phyloP scores from a whole-genome alignment of 2,888 invertebrate species.

The Atethmia centrago region DNA sequence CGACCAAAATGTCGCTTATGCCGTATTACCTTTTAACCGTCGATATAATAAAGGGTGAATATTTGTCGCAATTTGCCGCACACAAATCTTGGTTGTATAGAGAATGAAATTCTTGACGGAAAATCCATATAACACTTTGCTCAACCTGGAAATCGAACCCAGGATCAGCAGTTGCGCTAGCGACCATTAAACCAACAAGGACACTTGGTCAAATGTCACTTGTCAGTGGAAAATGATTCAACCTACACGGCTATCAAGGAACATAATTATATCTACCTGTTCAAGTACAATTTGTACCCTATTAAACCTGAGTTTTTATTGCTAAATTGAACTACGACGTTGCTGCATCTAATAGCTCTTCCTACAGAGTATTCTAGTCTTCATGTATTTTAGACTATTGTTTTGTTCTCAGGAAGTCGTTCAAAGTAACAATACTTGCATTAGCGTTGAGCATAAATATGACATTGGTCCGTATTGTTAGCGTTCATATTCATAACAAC shows the following conservation, averaged over 20 bases:
- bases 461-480: background rate
- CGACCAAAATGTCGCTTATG: too few relatives aligned
- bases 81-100: background rate
- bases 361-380: background rate
- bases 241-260: constrained; percentile 14
- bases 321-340: constrained; percentile 13
- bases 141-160: background rate
- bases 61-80: background rate
- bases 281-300: constrained; percentile 2
- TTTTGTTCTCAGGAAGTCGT: background rate
- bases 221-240: constrained; percentile 1
- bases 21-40: too few relatives aligned
- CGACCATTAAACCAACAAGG: background rate
- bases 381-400: background rate
- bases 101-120: background rate
- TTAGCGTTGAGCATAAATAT: background rate
- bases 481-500: background rate
- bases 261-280: constrained; percentile 20
- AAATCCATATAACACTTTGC: background rate
- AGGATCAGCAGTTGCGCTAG: background rate
- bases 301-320: constrained; percentile 23
- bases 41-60: too few relatives aligned
- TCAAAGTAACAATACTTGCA: background rate
- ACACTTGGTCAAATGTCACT: background rate
- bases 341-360: constrained; percentile 4